Evolutionary conservation across 2,113 vertebrate species (phyloP), one percentile per base, ranked within the genome.

Genomic region (Papio anubis): DNA sequence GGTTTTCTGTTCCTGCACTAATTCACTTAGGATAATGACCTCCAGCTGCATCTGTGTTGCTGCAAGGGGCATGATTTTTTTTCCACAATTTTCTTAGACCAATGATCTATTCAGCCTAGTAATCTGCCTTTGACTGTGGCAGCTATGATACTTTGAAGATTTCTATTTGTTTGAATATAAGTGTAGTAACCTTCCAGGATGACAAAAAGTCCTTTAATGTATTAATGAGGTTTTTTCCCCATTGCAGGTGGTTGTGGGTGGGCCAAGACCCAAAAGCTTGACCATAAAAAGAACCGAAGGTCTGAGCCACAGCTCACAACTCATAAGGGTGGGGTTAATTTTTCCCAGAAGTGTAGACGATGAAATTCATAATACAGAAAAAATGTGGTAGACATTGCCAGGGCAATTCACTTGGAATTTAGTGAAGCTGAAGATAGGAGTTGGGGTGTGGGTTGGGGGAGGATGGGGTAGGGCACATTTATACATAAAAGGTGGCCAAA

Each of bases 311-410:
- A 9, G 13, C 50, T 88, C 85, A 66, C 13, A 0, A 45, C 48
- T 95, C 91, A 91, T 30, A 72, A 3, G 97, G 97, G 97, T 94
- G 97, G 91, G 82, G 96, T 88, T 43, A 8, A 6, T 40, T 82
- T 92, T 97, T 96, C 96, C 97, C 88, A 95, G 95, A 97, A 95
- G 82, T 78, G 23, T 35, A 76, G 43, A 95, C 95, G 96, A 96
- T 96, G 91, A 89, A 35, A 96, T 96, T 88, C 80, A 93, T 97
- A 94, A 97, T 85, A n/a, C 78, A 93, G 48, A 87, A 96, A 97
- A 97, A 96, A 97, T 93, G 92, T 64, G 52, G 72, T 86, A 81
- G 23, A 61, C 48, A 40, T 30, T 85, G 76, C 88, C 96, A 90
- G 76, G 48, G 57, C 23, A 76, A 83, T 87, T 72, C 79, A 83